Conservation (phyloP, 2,113 vertebrate species). For the Oryzias javanicus region DNA sequence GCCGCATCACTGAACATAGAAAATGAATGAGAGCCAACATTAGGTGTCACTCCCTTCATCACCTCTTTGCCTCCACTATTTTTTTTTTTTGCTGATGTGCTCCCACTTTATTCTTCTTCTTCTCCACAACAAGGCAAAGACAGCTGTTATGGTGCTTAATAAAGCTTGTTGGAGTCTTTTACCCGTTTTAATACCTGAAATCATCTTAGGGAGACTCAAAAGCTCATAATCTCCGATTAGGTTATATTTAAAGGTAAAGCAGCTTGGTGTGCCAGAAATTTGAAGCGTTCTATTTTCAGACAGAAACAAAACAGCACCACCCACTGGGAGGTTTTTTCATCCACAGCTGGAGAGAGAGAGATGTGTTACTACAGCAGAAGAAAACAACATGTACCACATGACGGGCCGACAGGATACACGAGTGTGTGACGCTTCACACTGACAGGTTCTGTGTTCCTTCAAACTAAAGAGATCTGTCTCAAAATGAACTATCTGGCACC, state of each 20-base stretch:
- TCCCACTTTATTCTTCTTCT: neutral
- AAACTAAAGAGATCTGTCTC: conserved; percentile 3
- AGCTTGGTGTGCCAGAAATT: conserved; percentile 31
- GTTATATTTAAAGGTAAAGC: conserved; percentile 30
- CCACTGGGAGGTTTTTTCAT: conserved; percentile 42
- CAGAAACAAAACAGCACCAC: conserved; percentile 58
- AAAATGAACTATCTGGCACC: neutral
- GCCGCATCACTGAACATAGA: conserved; percentile 63
- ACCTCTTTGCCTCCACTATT: conserved; percentile 17
- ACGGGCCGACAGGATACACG: conserved; percentile 29
- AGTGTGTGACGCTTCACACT: conserved; percentile 7
- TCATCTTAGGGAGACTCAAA: conserved; percentile 13
- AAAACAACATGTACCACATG: conserved; percentile 13
- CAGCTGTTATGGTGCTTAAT: conserved; percentile 17
- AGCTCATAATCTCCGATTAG: conserved; percentile 18
- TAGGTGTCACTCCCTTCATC: conserved; percentile 50
- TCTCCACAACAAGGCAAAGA: conserved; percentile 2
- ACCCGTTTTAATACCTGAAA: conserved; percentile 25
- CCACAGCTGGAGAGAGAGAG: conserved; percentile 24
- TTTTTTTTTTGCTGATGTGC: conserved; percentile 21
- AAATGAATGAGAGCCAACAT: conserved; percentile 61
- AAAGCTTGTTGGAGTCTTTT: conserved; percentile 4
- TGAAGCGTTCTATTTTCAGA: conserved; percentile 19
- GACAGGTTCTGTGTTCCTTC: conserved; percentile 6
- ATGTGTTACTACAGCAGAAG: conserved; percentile 27